Base-by-base conservation (phyloP, 2,797 vertebrate species). In the Gadopsis bispinosus region DNA sequence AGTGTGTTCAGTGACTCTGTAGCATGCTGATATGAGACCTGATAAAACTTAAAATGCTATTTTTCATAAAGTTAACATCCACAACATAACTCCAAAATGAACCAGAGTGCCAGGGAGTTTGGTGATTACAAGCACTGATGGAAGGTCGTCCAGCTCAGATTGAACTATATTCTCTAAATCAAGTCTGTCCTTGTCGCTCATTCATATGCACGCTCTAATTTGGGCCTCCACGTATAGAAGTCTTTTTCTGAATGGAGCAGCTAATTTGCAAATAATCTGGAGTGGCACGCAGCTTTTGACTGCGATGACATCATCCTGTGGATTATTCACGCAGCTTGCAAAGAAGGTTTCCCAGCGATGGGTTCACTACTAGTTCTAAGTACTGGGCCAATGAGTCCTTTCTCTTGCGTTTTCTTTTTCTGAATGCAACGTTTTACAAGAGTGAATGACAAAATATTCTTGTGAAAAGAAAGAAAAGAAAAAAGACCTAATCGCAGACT, bases 221-320 rank as follows among this genome's bases (percentile, higher is more conserved):
- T 79, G 68, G 85, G 83, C 84, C 85, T 83, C 67, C 22, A 63
- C 47, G 26, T 85, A 65, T 71, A 83, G 60, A 83, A 67, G 81
- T 77, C 50, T 66, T 50, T 72, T 72, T 69, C 69, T 89, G 89
- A 92, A 89, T 81, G 79, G 83, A 86, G 81, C 77, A 86, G 82
- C 86, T 91, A 90, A 91, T 91, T 90, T 91, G 88, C 89, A 89
- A 91, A 87, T 92, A 89, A 93, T 90, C 86, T 62, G 70, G 72
- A 89, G 79, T 87, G 91, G 85, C 91, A 89, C 67, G 31, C 58
- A 54, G 89, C 84, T 84, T 89, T 89, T 89, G 89, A 86, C 20
- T 5, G 73, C 64, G 20, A 84, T 91, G 92, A 92, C 89, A 83
- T 92, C 91, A 93, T 70, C 75, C 50, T 16, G 63, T 69, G 45